phyloP scores from a whole-genome alignment of 2,888 invertebrate species.

The Melipona beecheii region DNA sequence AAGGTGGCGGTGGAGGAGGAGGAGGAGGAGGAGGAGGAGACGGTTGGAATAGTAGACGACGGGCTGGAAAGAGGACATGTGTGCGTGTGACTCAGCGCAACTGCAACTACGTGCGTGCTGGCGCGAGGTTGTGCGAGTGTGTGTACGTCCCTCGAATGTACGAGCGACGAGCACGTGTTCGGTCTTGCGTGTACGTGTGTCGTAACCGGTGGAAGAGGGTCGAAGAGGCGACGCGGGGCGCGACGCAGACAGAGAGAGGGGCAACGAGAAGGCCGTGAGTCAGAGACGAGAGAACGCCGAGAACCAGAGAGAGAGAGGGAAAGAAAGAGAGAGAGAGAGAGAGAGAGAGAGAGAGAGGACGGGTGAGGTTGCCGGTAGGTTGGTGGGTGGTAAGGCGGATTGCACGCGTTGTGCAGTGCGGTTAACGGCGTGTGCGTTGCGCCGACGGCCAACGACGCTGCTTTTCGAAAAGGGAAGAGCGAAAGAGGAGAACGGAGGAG shows the following conservation, averaged over 20 bases:
- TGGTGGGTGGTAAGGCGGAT: conserved; percentile 70
- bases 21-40: conserved; percentile 22
- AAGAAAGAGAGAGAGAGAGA: conserved; percentile 44
- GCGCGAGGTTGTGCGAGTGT: conserved; percentile 16
- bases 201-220: conserved; percentile 69
- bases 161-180: conserved; percentile 39
- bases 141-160: conserved; percentile 32
- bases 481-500: conserved; percentile 71
- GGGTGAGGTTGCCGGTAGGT: conserved; percentile 49
- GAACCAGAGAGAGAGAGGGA: conserved; percentile 24
- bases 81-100: conserved; percentile 64
- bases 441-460: conserved; percentile 79
- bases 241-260: conserved; percentile 38
- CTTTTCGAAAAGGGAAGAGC: conserved; percentile 77
- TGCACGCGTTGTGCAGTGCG: conserved; percentile 82
- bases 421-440: conserved; percentile 82
- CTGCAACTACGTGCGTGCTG: conserved; percentile 62
- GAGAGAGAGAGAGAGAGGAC: conserved; percentile 21
- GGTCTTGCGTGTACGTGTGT: conserved; percentile 52
- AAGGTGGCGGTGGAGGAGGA: conserved; percentile 8
- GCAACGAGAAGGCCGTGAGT: conserved; percentile 46
- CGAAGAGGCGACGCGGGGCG: conserved; percentile 64
- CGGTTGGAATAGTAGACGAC: conserved; percentile 47
- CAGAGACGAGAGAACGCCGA: conserved; percentile 41
- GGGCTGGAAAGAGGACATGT: conserved; percentile 63